Percentiles rank a stretch among this genome's conserved stretches.
These are phyloP conservation scores for Onchidella celtica DNA, from an alignment of 2,888 invertebrate genomes.

Conservation along the genomic window DNA sequence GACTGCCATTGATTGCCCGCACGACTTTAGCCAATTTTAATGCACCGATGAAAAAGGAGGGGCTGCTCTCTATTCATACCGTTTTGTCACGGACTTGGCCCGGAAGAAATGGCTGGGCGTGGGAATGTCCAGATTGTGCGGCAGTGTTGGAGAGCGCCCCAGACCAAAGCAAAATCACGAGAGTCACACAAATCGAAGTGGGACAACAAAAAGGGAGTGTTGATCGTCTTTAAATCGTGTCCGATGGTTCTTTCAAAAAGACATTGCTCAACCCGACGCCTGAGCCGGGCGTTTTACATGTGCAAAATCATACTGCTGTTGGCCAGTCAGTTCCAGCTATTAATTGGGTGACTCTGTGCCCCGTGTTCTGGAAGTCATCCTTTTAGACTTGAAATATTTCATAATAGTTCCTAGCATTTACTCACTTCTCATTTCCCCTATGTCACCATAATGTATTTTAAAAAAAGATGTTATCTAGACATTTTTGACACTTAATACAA, in stretches of 20 bases:
- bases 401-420: no score
- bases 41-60: constrained; percentile 43
- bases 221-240: constrained; percentile 50
- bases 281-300: neutral
- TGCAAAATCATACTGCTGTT: constrained; percentile 26
- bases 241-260: constrained; percentile 38
- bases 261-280: constrained; percentile 19
- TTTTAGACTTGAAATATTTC: no score
- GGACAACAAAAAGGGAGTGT: constrained; percentile 48
- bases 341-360: no score
- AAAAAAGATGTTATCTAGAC: no score
- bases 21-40: constrained; percentile 49
- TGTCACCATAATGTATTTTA: no score
- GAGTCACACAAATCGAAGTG: constrained; percentile 46
- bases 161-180: constrained; percentile 43
- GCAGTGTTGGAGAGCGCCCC: constrained; percentile 42
- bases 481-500: no score
- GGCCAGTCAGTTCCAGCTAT: no score
- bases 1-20: constrained; percentile 33
- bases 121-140: constrained; percentile 44
- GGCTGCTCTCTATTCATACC: constrained; percentile 29
- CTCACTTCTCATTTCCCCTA: no score
- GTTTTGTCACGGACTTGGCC: constrained; percentile 44
- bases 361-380: no score
- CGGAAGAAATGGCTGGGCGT: constrained; percentile 46